phyloP scores from a whole-genome alignment of 2,797 vertebrate genomes.

The Antennarius maculatus region DNA sequence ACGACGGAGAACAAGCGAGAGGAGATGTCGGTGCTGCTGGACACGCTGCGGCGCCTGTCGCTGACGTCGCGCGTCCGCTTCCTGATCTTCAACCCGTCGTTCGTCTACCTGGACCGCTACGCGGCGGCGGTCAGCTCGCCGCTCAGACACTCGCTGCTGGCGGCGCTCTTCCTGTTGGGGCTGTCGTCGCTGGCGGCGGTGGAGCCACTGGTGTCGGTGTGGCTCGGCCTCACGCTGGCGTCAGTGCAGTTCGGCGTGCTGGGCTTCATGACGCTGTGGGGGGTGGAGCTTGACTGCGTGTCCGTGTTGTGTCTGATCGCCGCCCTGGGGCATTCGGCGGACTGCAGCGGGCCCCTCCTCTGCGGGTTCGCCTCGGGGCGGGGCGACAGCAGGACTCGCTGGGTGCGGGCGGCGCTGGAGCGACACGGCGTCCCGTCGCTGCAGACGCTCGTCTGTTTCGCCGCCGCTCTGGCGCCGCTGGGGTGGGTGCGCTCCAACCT shows the following conservation, averaged over 20 bases:
- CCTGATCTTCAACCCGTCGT: slow-evolving; percentile 98
- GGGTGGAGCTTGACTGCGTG: slow-evolving; percentile 96
- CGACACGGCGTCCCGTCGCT: slow-evolving; percentile 95
- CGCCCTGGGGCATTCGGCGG: slow-evolving; percentile 94
- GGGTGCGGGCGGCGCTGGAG: slow-evolving; percentile 96
- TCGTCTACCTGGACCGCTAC: slow-evolving; percentile 98
- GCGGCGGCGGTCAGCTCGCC: slow-evolving; percentile 94
- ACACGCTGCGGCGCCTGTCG: slow-evolving; percentile 94
- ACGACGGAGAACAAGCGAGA: slow-evolving; percentile 97
- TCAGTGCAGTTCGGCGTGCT: slow-evolving; percentile 97
- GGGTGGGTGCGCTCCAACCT: slow-evolving; percentile 96
- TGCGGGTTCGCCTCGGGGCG: slow-evolving; percentile 94
- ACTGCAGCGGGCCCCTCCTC: slow-evolving; percentile 94
- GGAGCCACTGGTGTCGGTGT: slow-evolving; percentile 94
- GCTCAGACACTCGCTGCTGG: slow-evolving; percentile 96
- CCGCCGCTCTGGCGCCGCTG: slow-evolving; percentile 93
- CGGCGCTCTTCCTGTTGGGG: slow-evolving; percentile 96
- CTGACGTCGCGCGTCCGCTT: slow-evolving; percentile 98
- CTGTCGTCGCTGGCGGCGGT: slow-evolving; percentile 95
- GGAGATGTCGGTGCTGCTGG: slow-evolving; percentile 97
- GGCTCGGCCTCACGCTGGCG: slow-evolving; percentile 94
- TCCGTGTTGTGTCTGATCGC: slow-evolving; percentile 97
- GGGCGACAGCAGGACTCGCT: slow-evolving; percentile 95
- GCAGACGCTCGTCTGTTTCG: slow-evolving; percentile 96
- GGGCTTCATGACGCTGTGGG: slow-evolving; percentile 99